A percentile compares a stretch with the other conserved stretches of the same genome.
These are phyloP conservation scores for Lutraria lutraria DNA, from an alignment of 2,888 invertebrate genomes.

Conservation along the genomic window DNA sequence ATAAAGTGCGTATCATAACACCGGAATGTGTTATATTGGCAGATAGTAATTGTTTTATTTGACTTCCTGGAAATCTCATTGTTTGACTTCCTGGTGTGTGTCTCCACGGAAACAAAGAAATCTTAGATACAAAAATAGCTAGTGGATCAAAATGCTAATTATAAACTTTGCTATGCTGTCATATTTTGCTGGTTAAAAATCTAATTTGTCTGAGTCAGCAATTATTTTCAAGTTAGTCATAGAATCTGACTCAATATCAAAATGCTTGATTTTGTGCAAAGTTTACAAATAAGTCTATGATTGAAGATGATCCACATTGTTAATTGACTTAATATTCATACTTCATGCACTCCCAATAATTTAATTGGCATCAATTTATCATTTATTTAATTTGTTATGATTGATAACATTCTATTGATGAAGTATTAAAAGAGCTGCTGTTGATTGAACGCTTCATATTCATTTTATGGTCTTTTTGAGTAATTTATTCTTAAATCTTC, in stretches of 20 bases:
- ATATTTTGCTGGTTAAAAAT: not conserved
- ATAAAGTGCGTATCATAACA: too few species aligned
- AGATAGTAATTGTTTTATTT: too few species aligned
- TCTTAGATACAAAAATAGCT: not conserved
- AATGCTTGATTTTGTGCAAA: not conserved
- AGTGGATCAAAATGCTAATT: not conserved
- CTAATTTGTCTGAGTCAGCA: not conserved
- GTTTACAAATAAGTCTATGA: not conserved
- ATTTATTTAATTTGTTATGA: not conserved
- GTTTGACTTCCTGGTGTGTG: not conserved
- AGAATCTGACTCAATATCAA: not conserved
- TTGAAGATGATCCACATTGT: not conserved
- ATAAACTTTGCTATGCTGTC: not conserved
- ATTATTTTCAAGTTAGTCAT: not conserved
- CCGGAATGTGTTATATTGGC: too few species aligned
- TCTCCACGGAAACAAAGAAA: not conserved
- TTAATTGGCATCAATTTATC: not conserved
- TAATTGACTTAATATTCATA: not conserved
- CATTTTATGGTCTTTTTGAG: too few species aligned
- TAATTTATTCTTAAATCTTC: too few species aligned
- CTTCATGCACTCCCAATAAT: not conserved
- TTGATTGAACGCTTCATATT: not conserved
- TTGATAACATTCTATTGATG: not conserved
- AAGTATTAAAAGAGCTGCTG: not conserved
- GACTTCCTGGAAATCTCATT: not conserved